A percentile compares a stretch with the other conserved stretches of the same genome.
Conservation (phyloP, 2,797 vertebrate genomes). For the Lateolabrax maculatus region DNA sequence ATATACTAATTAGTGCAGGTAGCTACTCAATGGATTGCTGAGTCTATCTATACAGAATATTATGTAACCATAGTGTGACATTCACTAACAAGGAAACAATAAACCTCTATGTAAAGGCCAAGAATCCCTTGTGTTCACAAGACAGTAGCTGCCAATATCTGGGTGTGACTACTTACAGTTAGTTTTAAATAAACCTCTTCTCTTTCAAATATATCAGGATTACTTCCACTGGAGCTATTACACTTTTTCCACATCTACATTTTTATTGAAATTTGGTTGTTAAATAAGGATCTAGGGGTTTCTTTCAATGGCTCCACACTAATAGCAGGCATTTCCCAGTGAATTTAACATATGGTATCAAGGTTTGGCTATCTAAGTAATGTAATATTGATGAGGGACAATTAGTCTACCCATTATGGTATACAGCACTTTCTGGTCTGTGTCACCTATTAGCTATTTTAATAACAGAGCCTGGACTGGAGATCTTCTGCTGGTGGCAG, state of each 20-base stretch:
- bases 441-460: constrained; percentile 61
- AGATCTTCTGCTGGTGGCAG: constrained; percentile 13
- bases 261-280: not conserved
- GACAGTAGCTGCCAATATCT: not conserved
- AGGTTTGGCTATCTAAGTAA: constrained; percentile 63
- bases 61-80: constrained; percentile 14
- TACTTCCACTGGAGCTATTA: not conserved
- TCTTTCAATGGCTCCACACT: constrained; percentile 22
- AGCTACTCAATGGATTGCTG: constrained; percentile 36
- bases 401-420: constrained; percentile 69
- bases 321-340: constrained; percentile 35
- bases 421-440: constrained; percentile 50
- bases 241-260: not conserved
- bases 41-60: constrained; percentile 25
- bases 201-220: not conserved
- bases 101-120: not conserved
- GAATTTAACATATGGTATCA: constrained; percentile 63
- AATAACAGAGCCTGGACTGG: constrained; percentile 23
- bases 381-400: constrained; percentile 72
- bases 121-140: not conserved
- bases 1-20: constrained; percentile 54
- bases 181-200: not conserved
- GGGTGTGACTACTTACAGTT: not conserved
- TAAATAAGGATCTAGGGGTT: constrained; percentile 30
- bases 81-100: constrained; percentile 24